phyloP scores from a whole-genome alignment of 2,888 invertebrate genomes.

The Ceriagrion tenellum region DNA sequence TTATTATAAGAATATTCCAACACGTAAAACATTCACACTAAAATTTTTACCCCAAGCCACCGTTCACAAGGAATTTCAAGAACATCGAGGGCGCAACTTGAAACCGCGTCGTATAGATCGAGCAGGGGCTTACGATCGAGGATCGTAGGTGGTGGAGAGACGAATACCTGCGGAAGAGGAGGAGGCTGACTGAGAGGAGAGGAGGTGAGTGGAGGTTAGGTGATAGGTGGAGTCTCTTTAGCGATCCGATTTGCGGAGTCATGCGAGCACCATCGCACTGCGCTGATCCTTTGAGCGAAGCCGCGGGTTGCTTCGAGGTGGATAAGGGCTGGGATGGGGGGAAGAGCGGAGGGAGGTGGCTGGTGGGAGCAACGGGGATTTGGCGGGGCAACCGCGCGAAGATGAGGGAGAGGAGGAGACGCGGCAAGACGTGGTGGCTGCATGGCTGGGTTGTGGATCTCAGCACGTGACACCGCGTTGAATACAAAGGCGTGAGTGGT shows the following conservation, averaged over 20 bases:
- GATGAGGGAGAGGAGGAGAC: background rate
- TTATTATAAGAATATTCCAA: too few species aligned
- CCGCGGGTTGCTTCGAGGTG: conserved; percentile 3
- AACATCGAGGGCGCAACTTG: too few species aligned
- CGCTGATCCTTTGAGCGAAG: background rate
- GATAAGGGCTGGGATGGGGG: background rate
- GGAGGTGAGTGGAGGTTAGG: background rate
- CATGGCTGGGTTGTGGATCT: background rate
- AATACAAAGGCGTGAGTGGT: background rate
- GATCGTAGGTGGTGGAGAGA: background rate
- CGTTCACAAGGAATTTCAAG: too few species aligned
- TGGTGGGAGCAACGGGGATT: background rate
- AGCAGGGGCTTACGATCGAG: too few species aligned
- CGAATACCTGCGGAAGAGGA: background rate
- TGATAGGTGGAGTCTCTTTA: background rate
- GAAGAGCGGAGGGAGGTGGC: background rate
- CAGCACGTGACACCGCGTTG: background rate
- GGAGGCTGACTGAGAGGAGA: background rate
- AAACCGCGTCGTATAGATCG: too few species aligned
- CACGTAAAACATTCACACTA: too few species aligned
- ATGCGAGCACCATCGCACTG: background rate
- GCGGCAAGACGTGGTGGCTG: background rate
- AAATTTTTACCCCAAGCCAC: too few species aligned
- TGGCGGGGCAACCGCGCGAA: background rate
- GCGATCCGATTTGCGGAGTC: conserved; percentile 21